A percentile compares a stretch with the other conserved stretches of the same genome.
These are phyloP conservation scores for Morelia viridis DNA, from an alignment of 2,797 vertebrate species.

Conservation along the genomic window DNA sequence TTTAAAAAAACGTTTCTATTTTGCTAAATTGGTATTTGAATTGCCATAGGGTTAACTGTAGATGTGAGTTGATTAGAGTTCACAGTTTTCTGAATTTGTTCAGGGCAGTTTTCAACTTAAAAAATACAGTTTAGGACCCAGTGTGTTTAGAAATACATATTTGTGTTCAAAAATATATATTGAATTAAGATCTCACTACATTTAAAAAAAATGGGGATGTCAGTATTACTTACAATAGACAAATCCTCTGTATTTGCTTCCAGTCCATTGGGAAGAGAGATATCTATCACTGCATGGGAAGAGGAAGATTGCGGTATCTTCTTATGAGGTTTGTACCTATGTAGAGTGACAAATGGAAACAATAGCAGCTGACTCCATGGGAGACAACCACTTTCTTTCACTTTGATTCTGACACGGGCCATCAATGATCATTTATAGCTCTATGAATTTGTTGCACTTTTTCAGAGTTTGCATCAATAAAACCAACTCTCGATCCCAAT, in stretches of 20 bases:
- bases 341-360: constrained; percentile 8
- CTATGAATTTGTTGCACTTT: background rate
- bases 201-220: background rate
- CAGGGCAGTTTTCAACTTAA: background rate
- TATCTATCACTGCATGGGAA: constrained; percentile 86
- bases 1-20: background rate
- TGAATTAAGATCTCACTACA: background rate
- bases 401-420: background rate
- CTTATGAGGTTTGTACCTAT: constrained; percentile 79
- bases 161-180: background rate
- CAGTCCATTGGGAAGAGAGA: constrained; percentile 86
- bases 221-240: constrained; percentile 65
- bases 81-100: background rate
- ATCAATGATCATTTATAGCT: background rate
- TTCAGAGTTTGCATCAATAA: background rate
- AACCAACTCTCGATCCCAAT: background rate
- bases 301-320: constrained; percentile 74
- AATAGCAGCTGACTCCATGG: background rate
- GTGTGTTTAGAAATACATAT: background rate
- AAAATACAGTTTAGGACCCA: rapidly evolving
- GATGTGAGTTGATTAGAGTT: background rate
- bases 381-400: constrained; percentile 3
- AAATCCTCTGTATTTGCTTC: constrained; percentile 80
- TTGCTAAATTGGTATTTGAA: background rate
- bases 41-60: too few species aligned